phyloP scores from a whole-genome alignment of 2,888 invertebrate genomes.

The Mylabris sibirica region DNA sequence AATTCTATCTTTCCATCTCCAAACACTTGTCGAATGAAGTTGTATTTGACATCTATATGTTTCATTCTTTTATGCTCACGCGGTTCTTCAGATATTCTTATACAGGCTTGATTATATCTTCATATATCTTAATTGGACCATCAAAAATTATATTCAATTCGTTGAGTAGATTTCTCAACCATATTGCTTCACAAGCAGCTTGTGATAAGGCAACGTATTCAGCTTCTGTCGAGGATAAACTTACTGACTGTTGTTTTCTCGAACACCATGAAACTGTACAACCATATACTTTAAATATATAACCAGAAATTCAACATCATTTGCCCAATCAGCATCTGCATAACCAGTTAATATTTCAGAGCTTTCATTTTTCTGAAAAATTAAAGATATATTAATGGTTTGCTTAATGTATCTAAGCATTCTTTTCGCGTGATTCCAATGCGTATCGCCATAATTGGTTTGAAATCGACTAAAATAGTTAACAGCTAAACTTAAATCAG shows the following conservation, averaged over 20 bases:
- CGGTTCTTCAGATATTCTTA: no score
- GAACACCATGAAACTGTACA: slow-evolving; percentile 48
- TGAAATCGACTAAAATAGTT: slow-evolving; percentile 33
- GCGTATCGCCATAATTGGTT: slow-evolving; percentile 21
- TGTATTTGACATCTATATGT: no score
- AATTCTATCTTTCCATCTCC: no score
- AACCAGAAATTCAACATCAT: slow-evolving; percentile 45
- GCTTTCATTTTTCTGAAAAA: no score
- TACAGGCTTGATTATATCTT: no score
- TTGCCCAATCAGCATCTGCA: slow-evolving; percentile 51
- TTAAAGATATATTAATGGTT: slow-evolving; percentile 21
- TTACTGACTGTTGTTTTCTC: slow-evolving; percentile 47
- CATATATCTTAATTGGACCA: no score
- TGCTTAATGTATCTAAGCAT: slow-evolving; percentile 37
- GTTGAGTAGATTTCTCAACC: no score
- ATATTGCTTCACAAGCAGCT: slow-evolving; percentile 42
- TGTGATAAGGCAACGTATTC: slow-evolving; percentile 50
- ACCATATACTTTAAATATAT: slow-evolving; percentile 42
- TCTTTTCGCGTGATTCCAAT: slow-evolving; percentile 29
- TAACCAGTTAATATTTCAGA: no score
- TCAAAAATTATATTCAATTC: no score
- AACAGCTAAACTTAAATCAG: slow-evolving; percentile 28
- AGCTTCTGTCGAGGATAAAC: slow-evolving; percentile 51
- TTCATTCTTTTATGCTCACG: no score
- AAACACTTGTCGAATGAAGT: no score